Evolutionary conservation across 2,888 invertebrate species (phyloP).

Genomic region (Synanthedon formicaeformis): DNA sequence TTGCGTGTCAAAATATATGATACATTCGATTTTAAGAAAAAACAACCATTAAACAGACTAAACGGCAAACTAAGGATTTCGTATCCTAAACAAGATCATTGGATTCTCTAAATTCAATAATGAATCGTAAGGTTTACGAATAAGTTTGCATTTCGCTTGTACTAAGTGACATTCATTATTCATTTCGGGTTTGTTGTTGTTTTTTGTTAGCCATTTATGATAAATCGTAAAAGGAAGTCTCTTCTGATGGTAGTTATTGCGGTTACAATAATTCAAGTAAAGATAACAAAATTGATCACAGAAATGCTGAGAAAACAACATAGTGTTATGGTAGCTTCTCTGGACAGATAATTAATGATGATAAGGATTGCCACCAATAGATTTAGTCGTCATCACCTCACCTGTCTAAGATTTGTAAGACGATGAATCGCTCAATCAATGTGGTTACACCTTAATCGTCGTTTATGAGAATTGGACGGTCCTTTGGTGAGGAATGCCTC

Average conservation of each 20-base stretch:
- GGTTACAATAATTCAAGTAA: too few species aligned
- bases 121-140: neutral
- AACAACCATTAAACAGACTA: constrained; percentile 45
- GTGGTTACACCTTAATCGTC: constrained; percentile 36
- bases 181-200: neutral
- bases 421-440: constrained; percentile 55
- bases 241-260: too few species aligned
- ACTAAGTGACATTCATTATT: neutral
- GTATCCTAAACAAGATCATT: constrained; percentile 30
- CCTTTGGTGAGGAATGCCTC: constrained; percentile 17
- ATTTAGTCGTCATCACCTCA: too few species aligned
- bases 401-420: neutral
- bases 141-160: neutral
- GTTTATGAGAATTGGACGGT: constrained; percentile 24
- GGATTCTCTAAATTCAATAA: neutral
- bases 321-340: too few species aligned
- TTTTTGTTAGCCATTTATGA: constrained; percentile 1
- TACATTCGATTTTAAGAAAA: constrained; percentile 43
- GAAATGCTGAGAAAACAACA: too few species aligned
- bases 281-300: too few species aligned
- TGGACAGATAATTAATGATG: too few species aligned
- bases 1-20: constrained; percentile 59
- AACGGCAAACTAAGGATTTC: constrained; percentile 58
- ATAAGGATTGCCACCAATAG: too few species aligned
- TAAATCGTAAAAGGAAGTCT: constrained; percentile 6